Percentiles rank a stretch among this genome's conserved stretches.
phyloP scores from a whole-genome alignment of 2,888 invertebrate species.

The Tipula helvola region DNA sequence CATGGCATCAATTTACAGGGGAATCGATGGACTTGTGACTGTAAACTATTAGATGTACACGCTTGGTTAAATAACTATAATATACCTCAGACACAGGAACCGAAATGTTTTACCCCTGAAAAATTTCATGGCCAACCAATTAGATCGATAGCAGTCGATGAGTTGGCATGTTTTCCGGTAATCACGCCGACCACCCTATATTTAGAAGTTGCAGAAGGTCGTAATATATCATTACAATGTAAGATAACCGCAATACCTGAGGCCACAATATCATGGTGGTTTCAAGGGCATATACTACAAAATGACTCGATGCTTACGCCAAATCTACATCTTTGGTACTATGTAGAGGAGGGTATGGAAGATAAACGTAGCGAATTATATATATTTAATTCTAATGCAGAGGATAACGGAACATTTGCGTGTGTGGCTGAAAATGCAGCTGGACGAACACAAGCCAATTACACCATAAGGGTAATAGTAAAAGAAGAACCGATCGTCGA shows the following conservation, averaged over 20 bases:
- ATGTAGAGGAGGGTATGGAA: conserved; percentile 55
- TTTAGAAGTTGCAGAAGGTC: conserved; percentile 65
- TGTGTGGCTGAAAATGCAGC: conserved; percentile 80
- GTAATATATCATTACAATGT: conserved; percentile 70
- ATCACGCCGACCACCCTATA: conserved; percentile 62
- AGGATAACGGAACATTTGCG: conserved; percentile 75
- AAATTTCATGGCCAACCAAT: conserved; percentile 54
- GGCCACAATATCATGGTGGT: conserved; percentile 71
- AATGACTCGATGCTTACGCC: conserved; percentile 58
- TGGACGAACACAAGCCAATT: conserved; percentile 65
- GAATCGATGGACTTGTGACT: conserved; percentile 85
- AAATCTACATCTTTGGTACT: conserved; percentile 56
- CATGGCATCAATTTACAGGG: conserved; percentile 71
- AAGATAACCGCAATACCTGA: conserved; percentile 70
- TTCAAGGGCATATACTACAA: conserved; percentile 66
- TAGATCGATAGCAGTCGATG: conserved; percentile 50
- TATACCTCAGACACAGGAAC: conserved; percentile 65
- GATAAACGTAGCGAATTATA: conserved; percentile 68
- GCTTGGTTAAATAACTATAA: conserved; percentile 65
- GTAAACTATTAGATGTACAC: conserved; percentile 63
- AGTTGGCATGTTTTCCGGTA: conserved; percentile 72
- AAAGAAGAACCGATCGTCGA: conserved; percentile 60
- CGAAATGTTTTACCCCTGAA: conserved; percentile 58
- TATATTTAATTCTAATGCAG: conserved; percentile 61
- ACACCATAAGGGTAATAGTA: conserved; percentile 62